These are phyloP conservation scores for Rhinopomastus cyanomelas DNA, from an alignment of 2,113 vertebrate genomes.

Conservation along the genomic window DNA sequence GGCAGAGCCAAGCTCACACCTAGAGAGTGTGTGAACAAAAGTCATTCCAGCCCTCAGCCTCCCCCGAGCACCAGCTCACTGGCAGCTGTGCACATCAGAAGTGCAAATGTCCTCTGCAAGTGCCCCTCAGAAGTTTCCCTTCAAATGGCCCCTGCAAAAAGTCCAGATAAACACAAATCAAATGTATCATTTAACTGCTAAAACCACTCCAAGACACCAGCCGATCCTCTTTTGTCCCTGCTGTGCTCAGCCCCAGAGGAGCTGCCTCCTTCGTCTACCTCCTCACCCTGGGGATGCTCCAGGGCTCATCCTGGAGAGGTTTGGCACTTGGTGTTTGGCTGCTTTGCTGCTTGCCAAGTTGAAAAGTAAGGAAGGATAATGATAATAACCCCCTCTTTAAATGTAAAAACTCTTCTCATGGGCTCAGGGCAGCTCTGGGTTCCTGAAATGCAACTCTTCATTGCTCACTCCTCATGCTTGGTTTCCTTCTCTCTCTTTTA, in stretches of 20 bases:
- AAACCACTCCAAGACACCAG: not conserved
- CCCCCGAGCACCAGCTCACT: fast-evolving
- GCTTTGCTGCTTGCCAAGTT: not conserved
- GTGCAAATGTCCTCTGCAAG: not conserved
- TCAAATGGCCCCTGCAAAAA: not conserved
- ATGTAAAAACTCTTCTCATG: not conserved
- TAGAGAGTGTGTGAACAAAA: not conserved
- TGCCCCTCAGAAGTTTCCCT: not conserved
- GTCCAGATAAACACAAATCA: not conserved
- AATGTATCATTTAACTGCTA: not conserved
- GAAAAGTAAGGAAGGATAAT: not conserved
- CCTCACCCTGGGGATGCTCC: not conserved
- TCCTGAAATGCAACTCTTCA: not conserved
- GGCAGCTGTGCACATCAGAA: not conserved
- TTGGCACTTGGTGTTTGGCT: not conserved
- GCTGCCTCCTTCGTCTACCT: not conserved
- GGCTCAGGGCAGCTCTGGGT: not conserved
- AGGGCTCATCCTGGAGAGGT: not conserved
- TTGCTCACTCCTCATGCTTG: not conserved
- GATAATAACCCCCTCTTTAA: not conserved
- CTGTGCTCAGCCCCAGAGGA: not conserved
- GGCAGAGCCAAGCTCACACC: not conserved
- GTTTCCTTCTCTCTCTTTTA: not conserved
- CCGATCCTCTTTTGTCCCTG: not conserved
- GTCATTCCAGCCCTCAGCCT: not conserved